These are phyloP conservation scores for Mantis religiosa DNA, from an alignment of 2,888 invertebrate genomes.

Conservation along the genomic window DNA sequence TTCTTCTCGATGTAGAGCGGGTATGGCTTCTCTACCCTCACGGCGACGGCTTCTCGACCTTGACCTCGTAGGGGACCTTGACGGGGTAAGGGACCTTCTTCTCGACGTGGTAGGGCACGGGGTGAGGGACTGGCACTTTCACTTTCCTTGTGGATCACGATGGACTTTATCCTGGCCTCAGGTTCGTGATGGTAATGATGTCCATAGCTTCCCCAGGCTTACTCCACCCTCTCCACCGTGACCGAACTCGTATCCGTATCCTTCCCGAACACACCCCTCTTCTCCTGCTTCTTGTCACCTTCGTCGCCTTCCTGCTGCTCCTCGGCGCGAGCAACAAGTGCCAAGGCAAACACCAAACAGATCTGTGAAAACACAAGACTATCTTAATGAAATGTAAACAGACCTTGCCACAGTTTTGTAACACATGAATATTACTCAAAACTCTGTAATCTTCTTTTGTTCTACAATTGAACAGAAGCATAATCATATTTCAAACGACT, in stretches of 20 bases:
- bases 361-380: not conserved
- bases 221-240: not conserved
- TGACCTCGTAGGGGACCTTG: slow-evolving; percentile 28
- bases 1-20: slow-evolving; percentile 30
- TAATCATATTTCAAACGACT: no score
- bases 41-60: slow-evolving; percentile 34
- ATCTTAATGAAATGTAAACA: no score
- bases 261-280: not conserved
- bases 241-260: not conserved
- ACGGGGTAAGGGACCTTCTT: slow-evolving; percentile 40
- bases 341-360: not conserved
- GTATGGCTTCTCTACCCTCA: slow-evolving; percentile 29
- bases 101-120: slow-evolving; percentile 41
- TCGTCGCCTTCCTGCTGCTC: not conserved
- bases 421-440: no score
- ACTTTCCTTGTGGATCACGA: slow-evolving; percentile 26
- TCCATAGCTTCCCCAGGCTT: not conserved
- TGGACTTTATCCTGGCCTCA: slow-evolving; percentile 11
- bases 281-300: not conserved
- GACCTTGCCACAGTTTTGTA: no score
- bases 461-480: no score
- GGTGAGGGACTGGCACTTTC: slow-evolving; percentile 38
- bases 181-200: slow-evolving; percentile 16
- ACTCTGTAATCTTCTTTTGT: no score
- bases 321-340: not conserved